These are phyloP conservation scores for Gallinago nigripennis DNA, from an alignment of 2,797 vertebrate species.

Conservation along the genomic window DNA sequence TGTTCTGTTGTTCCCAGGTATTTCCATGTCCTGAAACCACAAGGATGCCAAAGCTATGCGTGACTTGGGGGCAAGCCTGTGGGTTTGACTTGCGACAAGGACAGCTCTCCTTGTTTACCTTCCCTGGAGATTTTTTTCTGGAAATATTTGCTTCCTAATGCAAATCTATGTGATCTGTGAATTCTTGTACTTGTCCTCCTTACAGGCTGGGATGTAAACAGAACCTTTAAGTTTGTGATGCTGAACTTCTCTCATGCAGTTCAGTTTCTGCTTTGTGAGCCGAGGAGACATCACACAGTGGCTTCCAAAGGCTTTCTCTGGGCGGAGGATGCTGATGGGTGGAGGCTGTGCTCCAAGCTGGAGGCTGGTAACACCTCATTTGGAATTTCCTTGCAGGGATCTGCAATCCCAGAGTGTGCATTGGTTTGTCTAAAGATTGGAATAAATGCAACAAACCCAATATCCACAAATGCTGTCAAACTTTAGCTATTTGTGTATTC, in stretches of 20 bases:
- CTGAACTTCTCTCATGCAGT: neutral
- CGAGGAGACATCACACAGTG: neutral
- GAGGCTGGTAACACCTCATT: neutral
- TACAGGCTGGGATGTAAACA: neutral
- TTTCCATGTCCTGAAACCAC: neutral
- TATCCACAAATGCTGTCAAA: neutral
- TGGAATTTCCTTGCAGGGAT: neutral
- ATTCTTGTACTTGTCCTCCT: neutral
- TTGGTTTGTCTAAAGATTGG: neutral
- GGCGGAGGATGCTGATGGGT: neutral
- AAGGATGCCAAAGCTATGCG: fast-evolving
- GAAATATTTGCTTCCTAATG: neutral
- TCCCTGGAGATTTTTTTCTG: neutral
- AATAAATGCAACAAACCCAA: neutral
- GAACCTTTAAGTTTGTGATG: neutral
- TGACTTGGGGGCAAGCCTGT: fast-evolving
- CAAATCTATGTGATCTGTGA: neutral
- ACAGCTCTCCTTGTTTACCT: neutral
- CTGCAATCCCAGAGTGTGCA: neutral
- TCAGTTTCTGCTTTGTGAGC: neutral
- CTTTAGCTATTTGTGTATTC: neutral
- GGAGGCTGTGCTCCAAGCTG: neutral
- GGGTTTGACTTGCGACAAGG: neutral
- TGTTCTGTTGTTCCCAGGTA: neutral
- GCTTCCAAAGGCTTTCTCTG: neutral